These are phyloP conservation scores for Philaethria dido DNA, from an alignment of 2,888 invertebrate species.

Conservation along the genomic window DNA sequence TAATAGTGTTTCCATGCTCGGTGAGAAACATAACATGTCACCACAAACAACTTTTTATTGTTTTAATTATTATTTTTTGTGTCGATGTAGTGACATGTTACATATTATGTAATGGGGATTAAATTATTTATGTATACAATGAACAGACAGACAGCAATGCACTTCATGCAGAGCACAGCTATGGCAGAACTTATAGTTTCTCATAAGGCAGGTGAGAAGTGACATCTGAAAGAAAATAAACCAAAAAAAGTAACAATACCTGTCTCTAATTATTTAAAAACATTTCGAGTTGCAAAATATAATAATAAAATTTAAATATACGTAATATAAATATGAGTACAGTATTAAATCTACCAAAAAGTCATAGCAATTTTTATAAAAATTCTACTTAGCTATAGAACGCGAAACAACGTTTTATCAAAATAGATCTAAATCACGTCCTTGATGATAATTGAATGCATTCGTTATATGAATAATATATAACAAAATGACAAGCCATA, in stretches of 20 bases:
- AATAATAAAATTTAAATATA: slow-evolving; percentile 2
- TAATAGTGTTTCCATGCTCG: slow-evolving; percentile 64
- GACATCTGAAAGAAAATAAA: slow-evolving; percentile 92
- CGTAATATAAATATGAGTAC: neutral
- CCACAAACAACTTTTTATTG: slow-evolving; percentile 27
- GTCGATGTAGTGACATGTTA: slow-evolving; percentile 38
- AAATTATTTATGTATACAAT: slow-evolving; percentile 56
- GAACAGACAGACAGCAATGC: slow-evolving; percentile 72
- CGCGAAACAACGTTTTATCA: neutral
- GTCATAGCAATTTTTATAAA: neutral
- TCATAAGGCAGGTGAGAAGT: slow-evolving; percentile 96
- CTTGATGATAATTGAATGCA: slow-evolving; percentile 1
- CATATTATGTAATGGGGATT: slow-evolving; percentile 41
- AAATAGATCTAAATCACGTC: neutral
- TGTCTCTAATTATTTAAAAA: slow-evolving; percentile 17
- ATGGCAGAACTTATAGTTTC: slow-evolving; percentile 90
- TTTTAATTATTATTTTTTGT: slow-evolving; percentile 11
- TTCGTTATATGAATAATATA: neutral
- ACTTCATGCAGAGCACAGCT: slow-evolving; percentile 80
- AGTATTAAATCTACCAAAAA: neutral
- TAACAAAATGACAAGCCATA: slow-evolving; percentile 9
- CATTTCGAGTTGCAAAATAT: neutral
- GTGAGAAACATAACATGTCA: slow-evolving; percentile 42
- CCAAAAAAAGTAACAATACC: slow-evolving; percentile 58
- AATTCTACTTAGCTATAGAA: slow-evolving; percentile 10